Evolutionary conservation across 2,797 vertebrate species (phyloP).

Genomic region (Petrocephalus sullivani): DNA sequence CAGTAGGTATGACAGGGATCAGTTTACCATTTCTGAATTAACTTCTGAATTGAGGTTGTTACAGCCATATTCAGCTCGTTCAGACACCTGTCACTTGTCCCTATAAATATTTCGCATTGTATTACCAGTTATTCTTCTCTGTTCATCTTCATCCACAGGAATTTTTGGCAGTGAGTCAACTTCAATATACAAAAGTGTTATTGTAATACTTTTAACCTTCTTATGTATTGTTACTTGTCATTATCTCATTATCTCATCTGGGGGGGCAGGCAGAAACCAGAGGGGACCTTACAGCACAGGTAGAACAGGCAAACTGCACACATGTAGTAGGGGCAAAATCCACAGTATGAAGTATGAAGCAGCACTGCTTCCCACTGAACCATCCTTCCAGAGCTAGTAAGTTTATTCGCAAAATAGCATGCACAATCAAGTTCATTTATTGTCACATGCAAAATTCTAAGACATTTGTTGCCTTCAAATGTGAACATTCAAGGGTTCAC

Average conservation of each 20-base stretch:
- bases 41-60: not conserved
- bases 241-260: not conserved
- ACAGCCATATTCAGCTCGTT: not conserved
- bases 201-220: not conserved
- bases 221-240: not conserved
- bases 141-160: not conserved
- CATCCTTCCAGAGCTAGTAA: not conserved
- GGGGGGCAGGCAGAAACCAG: too few species aligned
- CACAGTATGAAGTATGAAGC: not conserved
- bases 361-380: not conserved
- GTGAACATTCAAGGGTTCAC: not conserved
- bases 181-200: not conserved
- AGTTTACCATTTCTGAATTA: not conserved
- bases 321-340: not conserved
- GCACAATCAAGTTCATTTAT: not conserved
- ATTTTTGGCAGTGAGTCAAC: not conserved
- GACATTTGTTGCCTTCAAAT: not conserved
- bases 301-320: too few species aligned
- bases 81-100: not conserved
- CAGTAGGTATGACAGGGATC: not conserved
- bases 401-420: not conserved
- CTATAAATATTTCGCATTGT: not conserved
- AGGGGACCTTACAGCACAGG: too few species aligned
- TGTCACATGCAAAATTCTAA: not conserved
- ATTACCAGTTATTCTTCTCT: not conserved